Evolutionary conservation across 2,797 vertebrate species (phyloP).

Genomic region (Aulostomus chinensis): DNA sequence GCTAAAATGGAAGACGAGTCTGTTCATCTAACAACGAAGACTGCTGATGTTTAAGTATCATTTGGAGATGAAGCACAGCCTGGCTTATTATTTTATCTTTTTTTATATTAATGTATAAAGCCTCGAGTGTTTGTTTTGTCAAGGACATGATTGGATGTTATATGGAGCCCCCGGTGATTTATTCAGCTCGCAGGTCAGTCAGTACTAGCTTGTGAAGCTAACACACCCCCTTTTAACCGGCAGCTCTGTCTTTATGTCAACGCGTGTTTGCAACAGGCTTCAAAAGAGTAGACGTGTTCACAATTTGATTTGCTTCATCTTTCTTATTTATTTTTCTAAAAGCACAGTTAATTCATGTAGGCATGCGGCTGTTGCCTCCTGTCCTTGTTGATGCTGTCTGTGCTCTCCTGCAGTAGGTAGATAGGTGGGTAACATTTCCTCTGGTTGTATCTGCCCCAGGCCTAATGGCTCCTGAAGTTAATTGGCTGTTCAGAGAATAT

Average conservation of each 20-base stretch:
- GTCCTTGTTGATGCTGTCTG: background rate
- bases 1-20: conserved; percentile 51
- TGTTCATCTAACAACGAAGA: background rate
- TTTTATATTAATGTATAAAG: no score
- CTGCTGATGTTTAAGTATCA: conserved; percentile 5
- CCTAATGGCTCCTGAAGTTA: conserved; percentile 29
- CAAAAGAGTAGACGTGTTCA: background rate
- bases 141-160: conserved; percentile 12
- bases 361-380: background rate
- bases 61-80: no score
- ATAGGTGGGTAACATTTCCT: conserved; percentile 21
- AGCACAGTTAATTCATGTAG: no score
- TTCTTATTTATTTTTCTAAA: no score
- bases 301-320: background rate
- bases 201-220: background rate
- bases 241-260: background rate
- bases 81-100: no score
- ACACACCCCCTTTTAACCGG: conserved; percentile 1
- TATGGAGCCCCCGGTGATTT: background rate
- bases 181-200: conserved; percentile 1
- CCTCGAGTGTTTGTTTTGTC: background rate
- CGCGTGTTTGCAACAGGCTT: background rate
- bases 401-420: conserved; percentile 5
- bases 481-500: conserved; percentile 42
- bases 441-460: conserved; percentile 10